A percentile compares a stretch with the other conserved stretches of the same genome.
phyloP scores from a whole-genome alignment of 2,113 vertebrate genomes.

The Chamaea fasciata region DNA sequence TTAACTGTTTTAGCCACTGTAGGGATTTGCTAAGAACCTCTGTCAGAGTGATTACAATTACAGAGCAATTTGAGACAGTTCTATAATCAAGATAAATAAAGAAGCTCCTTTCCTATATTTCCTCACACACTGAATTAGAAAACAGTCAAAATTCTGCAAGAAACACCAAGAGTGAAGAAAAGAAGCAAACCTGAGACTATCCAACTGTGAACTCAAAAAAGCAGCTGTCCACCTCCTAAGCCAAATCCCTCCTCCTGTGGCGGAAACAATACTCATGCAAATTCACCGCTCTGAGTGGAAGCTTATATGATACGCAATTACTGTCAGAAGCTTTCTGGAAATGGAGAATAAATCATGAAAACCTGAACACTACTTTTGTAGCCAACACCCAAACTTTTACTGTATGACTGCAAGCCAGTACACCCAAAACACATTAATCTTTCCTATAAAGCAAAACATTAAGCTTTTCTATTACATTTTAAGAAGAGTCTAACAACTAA shows the following conservation, averaged over 20 bases:
- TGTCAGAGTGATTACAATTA: not conserved
- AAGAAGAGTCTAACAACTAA: not conserved
- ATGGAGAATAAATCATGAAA: not conserved
- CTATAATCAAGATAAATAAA: not conserved
- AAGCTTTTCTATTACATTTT: not conserved
- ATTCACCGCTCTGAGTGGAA: not conserved
- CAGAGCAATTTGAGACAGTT: not conserved
- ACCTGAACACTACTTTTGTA: not conserved
- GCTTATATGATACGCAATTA: not conserved
- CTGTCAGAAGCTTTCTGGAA: not conserved
- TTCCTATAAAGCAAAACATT: not conserved
- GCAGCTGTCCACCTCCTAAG: not conserved
- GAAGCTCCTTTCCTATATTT: not conserved
- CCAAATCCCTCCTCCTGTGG: not conserved
- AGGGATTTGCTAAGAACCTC: not conserved
- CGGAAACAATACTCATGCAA: not conserved
- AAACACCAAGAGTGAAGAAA: not conserved
- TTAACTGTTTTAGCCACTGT: not conserved
- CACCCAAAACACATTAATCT: not conserved
- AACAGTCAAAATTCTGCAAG: not conserved
- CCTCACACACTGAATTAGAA: not conserved
- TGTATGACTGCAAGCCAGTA: not conserved
- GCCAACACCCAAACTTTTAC: not conserved
- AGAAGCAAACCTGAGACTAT: not conserved
- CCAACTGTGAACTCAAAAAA: not conserved